These are phyloP conservation scores for Dromococcyx pavoninus DNA, from an alignment of 2,797 vertebrate species.

Conservation along the genomic window DNA sequence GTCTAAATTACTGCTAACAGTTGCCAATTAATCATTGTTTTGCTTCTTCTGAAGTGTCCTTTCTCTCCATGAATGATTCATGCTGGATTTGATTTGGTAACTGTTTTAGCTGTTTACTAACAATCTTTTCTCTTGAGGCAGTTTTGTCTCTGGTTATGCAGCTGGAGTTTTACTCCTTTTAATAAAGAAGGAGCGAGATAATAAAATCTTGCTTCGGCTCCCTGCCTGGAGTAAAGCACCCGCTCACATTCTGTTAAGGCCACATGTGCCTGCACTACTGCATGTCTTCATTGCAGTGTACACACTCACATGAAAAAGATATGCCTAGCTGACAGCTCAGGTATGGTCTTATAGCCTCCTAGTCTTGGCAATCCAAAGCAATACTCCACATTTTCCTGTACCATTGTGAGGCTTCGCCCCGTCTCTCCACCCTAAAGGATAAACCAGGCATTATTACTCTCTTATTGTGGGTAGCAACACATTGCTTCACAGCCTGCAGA, in stretches of 20 bases:
- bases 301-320: not conserved
- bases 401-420: fast-evolving
- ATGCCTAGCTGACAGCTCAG: not conserved
- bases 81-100: conserved; percentile 50
- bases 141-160: conserved; percentile 20
- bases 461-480: not conserved
- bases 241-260: not conserved
- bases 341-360: fast-evolving
- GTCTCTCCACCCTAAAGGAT: not conserved
- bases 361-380: not conserved
- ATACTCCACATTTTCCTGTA: not conserved
- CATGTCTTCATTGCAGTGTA: not conserved
- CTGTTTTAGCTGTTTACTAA: conserved; percentile 54
- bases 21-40: conserved; percentile 66
- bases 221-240: not conserved
- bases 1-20: conserved; percentile 41
- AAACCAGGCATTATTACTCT: not conserved
- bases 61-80: conserved; percentile 34
- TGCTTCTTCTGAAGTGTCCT: conserved; percentile 49
- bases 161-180: conserved; percentile 4
- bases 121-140: conserved; percentile 36
- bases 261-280: not conserved
- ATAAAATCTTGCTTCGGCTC: not conserved
- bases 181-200: not conserved
- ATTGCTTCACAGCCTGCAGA: not conserved